Conservation (phyloP, 2,797 vertebrate genomes). For the Enteromius fasciolatus region DNA sequence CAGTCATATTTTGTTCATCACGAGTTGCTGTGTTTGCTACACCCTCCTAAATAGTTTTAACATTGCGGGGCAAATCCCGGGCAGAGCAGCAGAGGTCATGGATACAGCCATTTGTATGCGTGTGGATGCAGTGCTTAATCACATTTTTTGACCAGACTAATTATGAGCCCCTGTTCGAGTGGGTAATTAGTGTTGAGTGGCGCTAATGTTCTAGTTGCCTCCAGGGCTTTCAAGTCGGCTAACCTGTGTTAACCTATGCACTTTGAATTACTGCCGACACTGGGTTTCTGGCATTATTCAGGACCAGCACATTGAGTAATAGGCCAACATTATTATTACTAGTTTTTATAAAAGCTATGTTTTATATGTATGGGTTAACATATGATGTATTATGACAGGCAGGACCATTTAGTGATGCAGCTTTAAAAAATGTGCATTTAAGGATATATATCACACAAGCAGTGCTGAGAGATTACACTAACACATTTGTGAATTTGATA, state of each 20-base stretch:
- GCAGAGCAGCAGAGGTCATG: constrained; percentile 40
- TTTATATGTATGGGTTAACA: background rate
- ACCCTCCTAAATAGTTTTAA: constrained; percentile 30
- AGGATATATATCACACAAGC: background rate
- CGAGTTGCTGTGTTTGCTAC: background rate
- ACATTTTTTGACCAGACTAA: constrained; percentile 43
- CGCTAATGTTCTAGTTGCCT: constrained; percentile 39
- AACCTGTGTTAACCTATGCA: constrained; percentile 5
- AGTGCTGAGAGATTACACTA: background rate
- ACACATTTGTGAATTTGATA: background rate
- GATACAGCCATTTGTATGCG: constrained; percentile 24
- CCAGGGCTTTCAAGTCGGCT: constrained; percentile 41
- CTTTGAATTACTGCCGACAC: constrained; percentile 29
- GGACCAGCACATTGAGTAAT: background rate
- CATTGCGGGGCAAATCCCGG: constrained; percentile 26
- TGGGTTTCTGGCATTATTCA: constrained; percentile 41
- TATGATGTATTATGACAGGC: background rate
- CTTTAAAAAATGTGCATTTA: background rate
- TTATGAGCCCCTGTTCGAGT: constrained; percentile 39
- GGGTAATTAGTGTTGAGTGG: constrained; percentile 40
- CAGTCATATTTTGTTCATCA: background rate
- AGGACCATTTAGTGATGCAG: background rate
- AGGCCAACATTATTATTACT: constrained; percentile 5
- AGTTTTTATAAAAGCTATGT: background rate
- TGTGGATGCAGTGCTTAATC: constrained; percentile 48